Evolutionary conservation across 92 coral and sea anemone species (phyloP).

Genomic region (Epizoanthus ramosus): DNA sequence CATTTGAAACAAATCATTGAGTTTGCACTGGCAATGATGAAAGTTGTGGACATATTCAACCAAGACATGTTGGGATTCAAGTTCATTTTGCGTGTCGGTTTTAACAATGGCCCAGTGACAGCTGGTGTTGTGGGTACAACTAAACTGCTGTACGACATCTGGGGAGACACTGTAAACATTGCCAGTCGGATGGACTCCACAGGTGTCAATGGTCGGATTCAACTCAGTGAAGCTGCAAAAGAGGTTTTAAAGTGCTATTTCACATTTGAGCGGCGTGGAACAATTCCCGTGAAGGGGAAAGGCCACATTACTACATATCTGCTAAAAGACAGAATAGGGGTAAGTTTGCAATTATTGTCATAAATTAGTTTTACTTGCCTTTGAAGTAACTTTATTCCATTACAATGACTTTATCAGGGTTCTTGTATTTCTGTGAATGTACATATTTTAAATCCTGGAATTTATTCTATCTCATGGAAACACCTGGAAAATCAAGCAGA

Average conservation of each 20-base stretch:
- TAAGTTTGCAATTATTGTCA: slow-evolving; percentile 26
- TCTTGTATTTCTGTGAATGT: too few species aligned
- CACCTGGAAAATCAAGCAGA: too few species aligned
- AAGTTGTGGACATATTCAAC: slow-evolving; percentile 88
- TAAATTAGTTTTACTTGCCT: too few species aligned
- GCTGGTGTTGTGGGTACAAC: slow-evolving; percentile 99
- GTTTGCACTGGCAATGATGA: slow-evolving; percentile 96
- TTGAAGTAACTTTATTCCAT: too few species aligned
- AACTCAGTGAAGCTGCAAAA: slow-evolving; percentile 94
- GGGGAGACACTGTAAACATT: slow-evolving; percentile 99
- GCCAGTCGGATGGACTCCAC: slow-evolving; percentile 99
- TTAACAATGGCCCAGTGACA: slow-evolving; percentile 97
- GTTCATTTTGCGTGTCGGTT: slow-evolving; percentile 91
- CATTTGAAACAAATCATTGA: slow-evolving; percentile 91
- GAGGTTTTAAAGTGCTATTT: slow-evolving; percentile 86
- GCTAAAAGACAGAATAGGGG: slow-evolving; percentile 78
- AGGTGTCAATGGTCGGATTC: slow-evolving; percentile 85
- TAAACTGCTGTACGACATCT: slow-evolving; percentile 93
- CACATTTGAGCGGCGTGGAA: slow-evolving; percentile 89
- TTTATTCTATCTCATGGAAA: too few species aligned
- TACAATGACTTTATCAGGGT: too few species aligned
- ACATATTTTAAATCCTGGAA: too few species aligned
- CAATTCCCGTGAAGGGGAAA: slow-evolving; percentile 96
- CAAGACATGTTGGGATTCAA: slow-evolving; percentile 97
- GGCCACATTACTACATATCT: slow-evolving; percentile 92